Evolutionary conservation across 2,113 vertebrate genomes (phyloP).

Genomic region (Eulemur rufifrons): DNA sequence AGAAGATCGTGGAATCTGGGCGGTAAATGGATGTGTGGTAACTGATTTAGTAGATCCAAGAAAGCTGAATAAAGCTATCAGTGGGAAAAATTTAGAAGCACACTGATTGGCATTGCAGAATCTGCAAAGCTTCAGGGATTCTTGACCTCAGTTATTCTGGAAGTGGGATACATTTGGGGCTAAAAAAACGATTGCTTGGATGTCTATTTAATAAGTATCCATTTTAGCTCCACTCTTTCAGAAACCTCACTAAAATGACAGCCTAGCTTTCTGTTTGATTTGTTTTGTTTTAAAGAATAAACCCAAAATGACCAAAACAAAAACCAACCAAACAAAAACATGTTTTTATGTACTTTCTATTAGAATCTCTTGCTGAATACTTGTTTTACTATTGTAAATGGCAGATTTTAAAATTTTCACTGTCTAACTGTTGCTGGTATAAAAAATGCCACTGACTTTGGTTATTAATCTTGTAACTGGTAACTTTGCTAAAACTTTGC

Average conservation of each 20-base stretch:
- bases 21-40: neutral
- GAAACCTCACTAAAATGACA: neutral
- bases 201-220: neutral
- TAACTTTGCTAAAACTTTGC: neutral
- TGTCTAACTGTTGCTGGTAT: conserved; percentile 8
- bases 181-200: neutral
- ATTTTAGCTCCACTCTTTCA: neutral
- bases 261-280: neutral
- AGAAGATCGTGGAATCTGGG: neutral
- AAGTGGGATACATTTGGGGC: neutral
- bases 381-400: neutral
- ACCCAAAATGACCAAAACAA: neutral
- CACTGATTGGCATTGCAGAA: neutral
- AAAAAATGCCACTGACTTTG: neutral
- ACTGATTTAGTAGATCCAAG: neutral
- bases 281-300: neutral
- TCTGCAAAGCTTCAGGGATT: neutral
- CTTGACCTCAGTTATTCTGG: neutral
- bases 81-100: neutral
- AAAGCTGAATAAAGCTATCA: neutral
- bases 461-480: conserved; percentile 25
- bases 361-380: neutral
- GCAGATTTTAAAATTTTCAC: neutral
- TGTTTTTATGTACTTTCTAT: neutral
- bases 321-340: neutral